Percentiles rank a stretch among this genome's conserved stretches.
Evolutionary conservation across 2,113 vertebrate species (phyloP).

Genomic region (Zapus hudsonius): DNA sequence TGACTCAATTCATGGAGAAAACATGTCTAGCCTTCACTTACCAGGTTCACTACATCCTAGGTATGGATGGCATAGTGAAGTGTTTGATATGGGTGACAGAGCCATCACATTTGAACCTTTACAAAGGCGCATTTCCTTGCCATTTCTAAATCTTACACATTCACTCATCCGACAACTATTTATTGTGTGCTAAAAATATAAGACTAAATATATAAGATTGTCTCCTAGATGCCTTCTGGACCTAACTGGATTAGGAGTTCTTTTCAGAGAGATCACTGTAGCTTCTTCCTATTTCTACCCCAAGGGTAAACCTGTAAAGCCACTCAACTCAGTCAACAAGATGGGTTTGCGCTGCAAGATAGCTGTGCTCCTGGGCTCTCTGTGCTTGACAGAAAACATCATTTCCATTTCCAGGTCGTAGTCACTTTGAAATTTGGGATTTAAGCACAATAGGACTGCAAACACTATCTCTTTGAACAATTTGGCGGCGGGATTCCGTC

Average conservation of each 20-base stretch:
- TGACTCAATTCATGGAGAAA: not conserved
- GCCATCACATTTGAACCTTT: not conserved
- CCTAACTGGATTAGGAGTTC: not conserved
- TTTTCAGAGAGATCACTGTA: not conserved
- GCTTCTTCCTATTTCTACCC: not conserved
- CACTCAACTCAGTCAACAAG: not conserved
- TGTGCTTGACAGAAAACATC: not conserved
- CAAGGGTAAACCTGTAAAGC: not conserved
- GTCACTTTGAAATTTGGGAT: conserved; percentile 15
- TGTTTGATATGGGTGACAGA: not conserved
- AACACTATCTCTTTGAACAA: not conserved
- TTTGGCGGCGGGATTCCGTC: not conserved
- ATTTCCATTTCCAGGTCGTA: conserved; percentile 1
- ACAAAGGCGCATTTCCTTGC: not conserved
- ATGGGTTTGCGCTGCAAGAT: not conserved
- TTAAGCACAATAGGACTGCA: conserved; percentile 14
- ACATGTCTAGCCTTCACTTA: not conserved
- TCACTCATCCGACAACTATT: not conserved
- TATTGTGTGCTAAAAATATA: conserved; percentile 26
- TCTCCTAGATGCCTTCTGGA: not conserved
- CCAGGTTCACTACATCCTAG: not conserved
- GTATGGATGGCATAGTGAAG: not conserved
- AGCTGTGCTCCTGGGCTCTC: not conserved
- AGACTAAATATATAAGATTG: not conserved
- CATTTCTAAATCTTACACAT: conserved; percentile 40